Base-by-base conservation (phyloP, 2,113 vertebrate species). In the Bos indicus region DNA sequence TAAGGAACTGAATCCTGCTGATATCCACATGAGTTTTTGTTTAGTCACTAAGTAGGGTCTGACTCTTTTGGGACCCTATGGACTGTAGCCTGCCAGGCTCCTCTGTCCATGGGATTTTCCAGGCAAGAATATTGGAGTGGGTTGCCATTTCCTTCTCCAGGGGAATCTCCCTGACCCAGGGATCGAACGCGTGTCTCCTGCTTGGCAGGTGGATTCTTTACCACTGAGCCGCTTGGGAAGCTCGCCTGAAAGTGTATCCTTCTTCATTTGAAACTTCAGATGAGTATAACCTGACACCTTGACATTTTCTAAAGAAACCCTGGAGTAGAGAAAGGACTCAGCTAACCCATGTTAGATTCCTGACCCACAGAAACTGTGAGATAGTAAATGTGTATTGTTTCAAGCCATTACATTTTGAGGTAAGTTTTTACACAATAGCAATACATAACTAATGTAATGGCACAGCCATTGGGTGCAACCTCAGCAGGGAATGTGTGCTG, bases 391-490 rank as follows among this genome's bases (percentile, higher is more conserved):
- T 82, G 17, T 92, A 46, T 36, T 87, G 64, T 51, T 91, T 96
- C 40, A 91, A 80, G 52, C 25, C 36, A 88, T 90, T 28, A 16
- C 17, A 12, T 77, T 95, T 95, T 86, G 71, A 98, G 33, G 36
- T 40, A 33, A 51, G 36, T 23, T 88, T 77, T 88, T 62, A 26
- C 0, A 28, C 10, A 62, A 17, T n/a, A 80, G 86, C 40, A 48
- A n/a, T 14, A 46, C 86, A 7, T 28, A 52, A 40, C 11, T 17
- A 60, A 71, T 12, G 52, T 12, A 40, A 54, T 33, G 84, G 33
- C 33, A 74, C 46, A 30, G 16, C 9, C 7, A n/a, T 56, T 30
- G 25, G 46, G 16, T 57, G 33, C 36, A 36, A 3, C 7, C 12
- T 33, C 0, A 3, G 30, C 30, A 82, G 80, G 62, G 36, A 26